Evolutionary conservation across 2,888 invertebrate species (phyloP), one percentile per base, ranked within the genome.

Genomic region (Crematogaster levior): DNA sequence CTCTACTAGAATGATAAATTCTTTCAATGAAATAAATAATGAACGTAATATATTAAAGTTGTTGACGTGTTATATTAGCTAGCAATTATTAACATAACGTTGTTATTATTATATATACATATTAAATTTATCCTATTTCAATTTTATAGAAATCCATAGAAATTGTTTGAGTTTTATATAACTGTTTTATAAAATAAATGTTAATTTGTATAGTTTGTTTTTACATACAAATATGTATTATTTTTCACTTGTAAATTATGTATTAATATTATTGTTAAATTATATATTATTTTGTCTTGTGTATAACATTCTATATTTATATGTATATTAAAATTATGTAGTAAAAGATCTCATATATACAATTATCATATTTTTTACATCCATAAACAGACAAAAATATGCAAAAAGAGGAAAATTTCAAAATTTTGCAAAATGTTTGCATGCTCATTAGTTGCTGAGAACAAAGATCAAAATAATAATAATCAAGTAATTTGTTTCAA

Each of bases 311-410:
- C 5, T 30, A n/a, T 30, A 18, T 30, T 30, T 34, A 9, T 3
- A 58, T 30, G 30, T 58, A n/a, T 30, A 58, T 18, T 58, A 7
- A 18, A 58, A 3, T n/a, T n/a, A n/a, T n/a, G n/a, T n/a, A n/a
- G n/a, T n/a, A n/a, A 58, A 58, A 1, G 3, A 58, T 30, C 0
- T 43, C 9, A 56, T 30, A 18, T 24, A 24, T 24, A 24, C 0
- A 53, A 53, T 24, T 53, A 53, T 27, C 48, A 46, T 66, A 66
- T n/a, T 66, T 66, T n/a, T 65, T 43, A 43, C 2, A 46, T 40
- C 4, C 18, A 24, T n/a, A 46, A 1, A 65, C 46, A 46, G 1
- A 18, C 15, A 46, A 65, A 24, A 65, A 46, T 63, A 40, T 63
- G 21, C 1, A 2, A 43, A 46, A 4, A 27, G 10, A 40, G 12